Conservation (phyloP, 2,797 vertebrate genomes). For the Danio aesculapii region DNA sequence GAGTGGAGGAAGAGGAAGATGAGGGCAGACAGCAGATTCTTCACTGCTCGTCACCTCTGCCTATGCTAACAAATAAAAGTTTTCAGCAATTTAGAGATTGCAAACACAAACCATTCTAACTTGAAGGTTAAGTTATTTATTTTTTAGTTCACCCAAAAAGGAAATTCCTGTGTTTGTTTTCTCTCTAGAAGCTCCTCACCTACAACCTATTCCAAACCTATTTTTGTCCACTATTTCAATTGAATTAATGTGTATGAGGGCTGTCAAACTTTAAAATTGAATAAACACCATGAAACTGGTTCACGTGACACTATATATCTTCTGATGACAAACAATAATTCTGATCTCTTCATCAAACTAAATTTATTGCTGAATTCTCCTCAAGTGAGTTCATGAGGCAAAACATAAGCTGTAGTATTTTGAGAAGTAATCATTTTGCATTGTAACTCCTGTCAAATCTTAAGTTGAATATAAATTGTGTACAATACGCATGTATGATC, state of each 20-base stretch:
- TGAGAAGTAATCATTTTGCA: too few relatives aligned
- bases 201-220: not conserved
- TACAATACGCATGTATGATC: too few relatives aligned
- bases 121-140: not conserved
- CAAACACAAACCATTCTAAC: slow-evolving; percentile 1
- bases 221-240: not conserved
- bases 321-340: not conserved
- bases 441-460: too few relatives aligned
- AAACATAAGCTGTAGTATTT: too few relatives aligned
- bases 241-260: not conserved
- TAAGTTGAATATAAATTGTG: too few relatives aligned
- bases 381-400: too few relatives aligned
- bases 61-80: not conserved
- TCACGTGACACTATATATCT: not conserved
- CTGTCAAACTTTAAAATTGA: not conserved
- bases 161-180: not conserved
- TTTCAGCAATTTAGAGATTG: slow-evolving; percentile 10
- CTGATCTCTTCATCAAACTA: not conserved
- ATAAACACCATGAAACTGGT: not conserved
- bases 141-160: not conserved
- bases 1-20: slow-evolving; percentile 7
- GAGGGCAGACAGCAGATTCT: slow-evolving; percentile 30
- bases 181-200: not conserved
- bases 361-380: not conserved
- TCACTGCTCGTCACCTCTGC: slow-evolving; percentile 3